Base-by-base conservation (phyloP, 2,797 vertebrate species). In the Tinamus major region DNA sequence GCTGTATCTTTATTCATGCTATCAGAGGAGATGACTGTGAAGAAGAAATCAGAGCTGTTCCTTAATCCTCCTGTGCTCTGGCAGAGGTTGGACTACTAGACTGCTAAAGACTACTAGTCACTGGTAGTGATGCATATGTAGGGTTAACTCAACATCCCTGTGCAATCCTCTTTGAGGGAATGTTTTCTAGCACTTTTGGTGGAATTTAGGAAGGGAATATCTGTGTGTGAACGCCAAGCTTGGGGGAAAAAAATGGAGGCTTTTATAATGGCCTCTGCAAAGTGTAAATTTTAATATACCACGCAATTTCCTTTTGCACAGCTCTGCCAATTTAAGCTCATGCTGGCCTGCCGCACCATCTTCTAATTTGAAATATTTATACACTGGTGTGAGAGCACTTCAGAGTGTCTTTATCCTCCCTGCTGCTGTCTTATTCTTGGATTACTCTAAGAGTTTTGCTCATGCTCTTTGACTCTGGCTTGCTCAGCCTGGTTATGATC, bases 361-460 rank as follows among this genome's bases (percentile, higher is more conserved):
- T 78, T 71, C 86, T 51, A 90, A 90, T 62, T 51, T 69, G 78
- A 63, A 95, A 59, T 79, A 92, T 85, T 92, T 88, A 84, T 68
- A 56, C n/a, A 84, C 70, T 58, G 85, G 42, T 33, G 75, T 77
- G 53, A 68, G 69, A 95, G 81, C 42, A 16, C 78, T 90, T 18
- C 29, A 59, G 59, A 79, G 63, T 3, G 1, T 72, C 74, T 67
- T 79, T 62, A 62, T 55, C 55, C 59, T 42, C 91, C 42, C 67
- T 90, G 79, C 70, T 78, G 87, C 77, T 89, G 55, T 62, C 55
- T 67, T 78, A 55, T 26, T 80, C 4, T 46, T 83, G 72, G 41
- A 33, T 78, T 20, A 37, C 31, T 17, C 46, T 70, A 21, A 33
- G 56, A 72, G 55, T 56, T 90, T 84, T 90, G 70, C 74, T 68